A percentile compares a stretch with the other conserved stretches of the same genome.
Evolutionary conservation across 64 coral and sea anemone species (phyloP).

Genomic region (Pocillopora damicornis): DNA sequence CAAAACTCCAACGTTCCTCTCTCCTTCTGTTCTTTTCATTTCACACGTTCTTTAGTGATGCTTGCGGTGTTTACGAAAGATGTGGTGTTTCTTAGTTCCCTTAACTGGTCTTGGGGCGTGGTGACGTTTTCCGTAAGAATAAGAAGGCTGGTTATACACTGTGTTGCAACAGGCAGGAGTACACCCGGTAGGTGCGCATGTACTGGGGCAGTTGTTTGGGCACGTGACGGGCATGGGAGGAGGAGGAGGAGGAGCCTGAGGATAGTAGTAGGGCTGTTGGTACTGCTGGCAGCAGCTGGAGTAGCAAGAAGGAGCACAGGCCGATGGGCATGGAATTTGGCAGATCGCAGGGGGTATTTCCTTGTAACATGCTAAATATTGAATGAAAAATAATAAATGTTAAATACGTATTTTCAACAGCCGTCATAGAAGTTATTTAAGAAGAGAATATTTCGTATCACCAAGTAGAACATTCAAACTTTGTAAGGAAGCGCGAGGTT

Average conservation of each 20-base stretch:
- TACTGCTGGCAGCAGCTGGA: conserved; percentile 22
- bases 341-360: conserved; percentile 12
- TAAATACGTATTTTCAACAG: not conserved
- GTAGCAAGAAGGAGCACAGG: conserved; percentile 22
- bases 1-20: not conserved
- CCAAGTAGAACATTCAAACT: too few relatives aligned
- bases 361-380: conserved; percentile 27
- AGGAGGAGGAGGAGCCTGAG: not conserved
- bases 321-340: conserved; percentile 34
- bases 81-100: conserved; percentile 31
- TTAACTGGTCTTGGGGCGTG: conserved; percentile 15
- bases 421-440: too few relatives aligned
- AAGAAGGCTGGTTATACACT: not conserved
- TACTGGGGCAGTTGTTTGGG: conserved; percentile 1
- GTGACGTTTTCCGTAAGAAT: conserved; percentile 26
- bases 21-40: not conserved
- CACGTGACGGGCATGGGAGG: not conserved
- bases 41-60: not conserved
- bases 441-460: too few relatives aligned
- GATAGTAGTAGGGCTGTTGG: not conserved
- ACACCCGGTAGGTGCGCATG: conserved; percentile 8
- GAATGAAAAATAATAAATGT: not conserved
- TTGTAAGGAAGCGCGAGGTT: too few relatives aligned
- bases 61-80: conserved; percentile 14
- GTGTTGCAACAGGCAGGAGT: conserved; percentile 35